Evolutionary conservation across 2,113 vertebrate genomes (phyloP), one percentile per base, ranked within the genome.

Genomic region (Uropsilus gracilis): DNA sequence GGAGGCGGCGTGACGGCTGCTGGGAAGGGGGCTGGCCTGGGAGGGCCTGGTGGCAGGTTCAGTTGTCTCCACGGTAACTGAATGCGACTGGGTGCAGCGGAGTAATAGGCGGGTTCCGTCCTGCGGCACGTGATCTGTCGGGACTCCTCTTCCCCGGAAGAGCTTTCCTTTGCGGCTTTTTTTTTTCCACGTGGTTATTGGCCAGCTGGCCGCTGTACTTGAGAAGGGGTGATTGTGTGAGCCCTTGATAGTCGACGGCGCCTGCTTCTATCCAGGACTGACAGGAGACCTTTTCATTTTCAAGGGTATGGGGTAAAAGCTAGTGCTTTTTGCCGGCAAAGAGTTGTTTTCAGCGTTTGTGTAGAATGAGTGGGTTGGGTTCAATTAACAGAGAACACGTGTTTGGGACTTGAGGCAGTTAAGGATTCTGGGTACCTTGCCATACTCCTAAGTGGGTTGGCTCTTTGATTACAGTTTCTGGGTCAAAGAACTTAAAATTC

Each of bases 41-140:
- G 87, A 82, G 68, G 64, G 75, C 55, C 0, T 7, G 44, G 42
- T 26, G 48, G 78, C 50, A 42, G 26, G 53, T 66, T 94, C 26
- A 64, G 69, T 71, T 72, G 89, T 96, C 78, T 95, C 94, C 95
- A 77, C 32, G 82, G 97, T 73, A 90, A 97, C 95, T 8, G 66
- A 81, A 73, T n/a, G 89, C 22, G 28, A 48, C 91, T 24, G 4
- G 9, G 73, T 91, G 30, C 24, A 17, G 75, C 77, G 2, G 39
- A 44, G 46, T 3, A 34, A 53, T 91, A 10, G 0, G 57, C 20
- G 13, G 48, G 75, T 95, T 97, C 89, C 64, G 80, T 75, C 37
- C 55, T 32, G 34, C 13, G 5, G 86, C 97, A 97, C 87, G 96
- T 97, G 95, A 97, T 89, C 32, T 69, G 39, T 77, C 37, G 16